These are phyloP conservation scores for Musca domestica DNA, from an alignment of 1,140 invertebrate genomes.

Conservation along the genomic window DNA sequence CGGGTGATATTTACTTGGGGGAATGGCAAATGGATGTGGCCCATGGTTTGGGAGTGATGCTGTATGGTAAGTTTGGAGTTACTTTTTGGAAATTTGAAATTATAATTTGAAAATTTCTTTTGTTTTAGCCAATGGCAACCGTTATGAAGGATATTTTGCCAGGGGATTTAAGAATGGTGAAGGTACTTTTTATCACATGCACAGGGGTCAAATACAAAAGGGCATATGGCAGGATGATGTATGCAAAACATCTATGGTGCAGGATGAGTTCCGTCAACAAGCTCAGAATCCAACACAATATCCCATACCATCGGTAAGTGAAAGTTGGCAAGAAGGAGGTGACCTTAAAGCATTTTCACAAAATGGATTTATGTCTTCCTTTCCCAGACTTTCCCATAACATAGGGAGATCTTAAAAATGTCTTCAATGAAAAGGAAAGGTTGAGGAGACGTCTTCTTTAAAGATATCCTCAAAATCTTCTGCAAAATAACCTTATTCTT, in stretches of 20 bases:
- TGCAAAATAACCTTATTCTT: constrained; percentile 3
- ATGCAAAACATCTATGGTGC: constrained; percentile 55
- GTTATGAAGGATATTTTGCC: constrained; percentile 61
- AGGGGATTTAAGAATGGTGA: constrained; percentile 59
- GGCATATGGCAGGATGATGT: constrained; percentile 58
- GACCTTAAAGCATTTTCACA: not conserved
- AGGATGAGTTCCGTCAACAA: constrained; percentile 44
- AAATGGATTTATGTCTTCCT: too few relatives aligned
- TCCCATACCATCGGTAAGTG: constrained; percentile 36
- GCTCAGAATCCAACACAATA: constrained; percentile 34
- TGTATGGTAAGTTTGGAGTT: constrained; percentile 38
- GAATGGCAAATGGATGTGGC: constrained; percentile 50
- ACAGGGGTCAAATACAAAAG: constrained; percentile 60
- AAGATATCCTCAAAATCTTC: not conserved
- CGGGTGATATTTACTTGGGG: constrained; percentile 59
- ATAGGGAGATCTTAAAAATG: too few relatives aligned
- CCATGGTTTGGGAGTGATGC: constrained; percentile 53
- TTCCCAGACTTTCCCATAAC: too few relatives aligned
- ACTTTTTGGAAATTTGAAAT: not conserved
- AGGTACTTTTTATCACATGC: constrained; percentile 60
- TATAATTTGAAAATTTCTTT: constrained; percentile 15
- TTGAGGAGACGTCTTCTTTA: too few relatives aligned
- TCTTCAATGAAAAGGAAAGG: too few relatives aligned
- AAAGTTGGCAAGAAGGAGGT: not conserved
- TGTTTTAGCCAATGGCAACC: constrained; percentile 58